These are phyloP conservation scores for Drosophila melanica DNA, from an alignment of 1,140 invertebrate species.

Conservation along the genomic window DNA sequence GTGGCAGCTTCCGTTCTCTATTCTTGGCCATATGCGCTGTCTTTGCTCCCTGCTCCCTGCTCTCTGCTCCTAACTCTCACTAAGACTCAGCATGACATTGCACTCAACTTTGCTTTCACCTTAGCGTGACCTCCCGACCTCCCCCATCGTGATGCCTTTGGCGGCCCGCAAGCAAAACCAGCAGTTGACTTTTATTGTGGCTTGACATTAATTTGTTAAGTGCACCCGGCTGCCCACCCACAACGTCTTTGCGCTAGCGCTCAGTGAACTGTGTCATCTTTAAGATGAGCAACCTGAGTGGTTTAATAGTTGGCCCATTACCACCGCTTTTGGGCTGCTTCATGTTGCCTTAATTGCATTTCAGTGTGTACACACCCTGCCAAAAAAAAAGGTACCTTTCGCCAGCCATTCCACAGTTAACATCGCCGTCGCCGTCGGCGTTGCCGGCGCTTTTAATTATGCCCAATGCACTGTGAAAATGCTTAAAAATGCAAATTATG, in stretches of 20 bases:
- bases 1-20: constrained; percentile 45
- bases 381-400: constrained; percentile 12
- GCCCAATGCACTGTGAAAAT: constrained; percentile 75
- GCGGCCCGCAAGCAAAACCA: constrained; percentile 47
- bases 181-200: constrained; percentile 82
- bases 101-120: constrained; percentile 65
- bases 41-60: not conserved
- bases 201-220: constrained; percentile 83
- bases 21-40: constrained; percentile 14
- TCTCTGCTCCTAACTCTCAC: not conserved
- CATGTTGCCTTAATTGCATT: constrained; percentile 59
- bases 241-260: constrained; percentile 4
- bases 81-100: constrained; percentile 66
- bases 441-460: constrained; percentile 68
- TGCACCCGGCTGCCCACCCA: constrained; percentile 49
- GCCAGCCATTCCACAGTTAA: not conserved
- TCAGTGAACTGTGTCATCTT: constrained; percentile 52
- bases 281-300: constrained; percentile 49
- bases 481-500: constrained; percentile 80
- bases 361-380: constrained; percentile 38
- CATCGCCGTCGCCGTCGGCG: constrained; percentile 6
- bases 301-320: constrained; percentile 6
- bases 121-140: constrained; percentile 7
- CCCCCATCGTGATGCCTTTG: constrained; percentile 2
- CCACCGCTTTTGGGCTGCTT: not conserved